Conservation (phyloP, 2,888 invertebrate species). For the Mesorhabditis spiculigera region DNA sequence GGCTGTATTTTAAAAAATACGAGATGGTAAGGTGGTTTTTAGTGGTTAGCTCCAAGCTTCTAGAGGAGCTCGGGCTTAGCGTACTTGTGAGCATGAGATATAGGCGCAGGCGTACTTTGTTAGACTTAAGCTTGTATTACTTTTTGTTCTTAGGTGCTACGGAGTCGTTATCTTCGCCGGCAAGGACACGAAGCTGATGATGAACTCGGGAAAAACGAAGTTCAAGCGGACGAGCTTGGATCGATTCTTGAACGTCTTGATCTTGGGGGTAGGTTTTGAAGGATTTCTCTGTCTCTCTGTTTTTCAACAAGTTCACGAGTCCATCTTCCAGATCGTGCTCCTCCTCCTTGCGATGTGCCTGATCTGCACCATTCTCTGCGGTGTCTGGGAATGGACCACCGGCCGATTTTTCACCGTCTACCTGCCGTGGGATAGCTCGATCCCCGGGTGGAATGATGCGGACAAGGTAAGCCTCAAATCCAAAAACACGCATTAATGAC, state of each 20-base stretch:
- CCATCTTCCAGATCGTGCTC: slow-evolving; percentile 83
- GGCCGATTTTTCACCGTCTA: slow-evolving; percentile 62
- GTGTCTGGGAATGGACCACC: slow-evolving; percentile 92
- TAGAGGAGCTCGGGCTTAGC: not conserved
- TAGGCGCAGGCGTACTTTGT: too few relatives aligned
- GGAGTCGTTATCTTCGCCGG: slow-evolving; percentile 82
- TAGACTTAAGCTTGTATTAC: not conserved
- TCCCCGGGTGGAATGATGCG: slow-evolving; percentile 18
- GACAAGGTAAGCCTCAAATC: slow-evolving; percentile 38
- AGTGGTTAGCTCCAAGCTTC: too few relatives aligned
- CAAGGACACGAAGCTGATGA: slow-evolving; percentile 98
- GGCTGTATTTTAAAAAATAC: slow-evolving; percentile 83
- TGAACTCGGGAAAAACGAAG: slow-evolving; percentile 97
- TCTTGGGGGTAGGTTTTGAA: slow-evolving; percentile 76
- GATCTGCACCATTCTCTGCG: slow-evolving; percentile 94
- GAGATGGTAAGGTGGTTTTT: slow-evolving; percentile 53
- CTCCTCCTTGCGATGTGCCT: slow-evolving; percentile 94
- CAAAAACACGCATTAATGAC: not conserved
- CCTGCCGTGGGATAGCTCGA: slow-evolving; percentile 50
- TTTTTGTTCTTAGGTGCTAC: slow-evolving; percentile 59
- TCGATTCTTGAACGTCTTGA: slow-evolving; percentile 94
- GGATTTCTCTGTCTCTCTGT: not conserved
- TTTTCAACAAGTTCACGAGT: not conserved
- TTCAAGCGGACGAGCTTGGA: slow-evolving; percentile 99
- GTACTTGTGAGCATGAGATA: not conserved